phyloP scores from a whole-genome alignment of 2,797 vertebrate genomes.

The Chelidonichthys spinosus region DNA sequence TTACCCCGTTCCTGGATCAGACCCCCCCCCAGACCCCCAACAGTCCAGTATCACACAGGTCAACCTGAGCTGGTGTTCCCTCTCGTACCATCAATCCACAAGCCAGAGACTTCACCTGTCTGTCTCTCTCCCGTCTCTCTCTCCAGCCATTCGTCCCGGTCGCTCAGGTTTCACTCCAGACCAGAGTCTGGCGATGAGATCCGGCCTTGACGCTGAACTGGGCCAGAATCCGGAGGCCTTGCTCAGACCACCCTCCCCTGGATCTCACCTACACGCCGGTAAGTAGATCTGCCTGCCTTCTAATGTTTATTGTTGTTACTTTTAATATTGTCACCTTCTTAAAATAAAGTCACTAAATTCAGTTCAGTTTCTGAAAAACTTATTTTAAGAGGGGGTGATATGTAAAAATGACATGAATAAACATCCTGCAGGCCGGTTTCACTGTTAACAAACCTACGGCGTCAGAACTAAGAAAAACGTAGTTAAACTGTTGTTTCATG shows the following conservation, averaged over 20 bases:
- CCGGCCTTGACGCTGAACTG: too few species aligned
- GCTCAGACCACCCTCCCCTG: too few species aligned
- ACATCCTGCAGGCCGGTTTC: neutral
- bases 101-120: conserved; percentile 24
- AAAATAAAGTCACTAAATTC: too few species aligned
- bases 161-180: conserved; percentile 55
- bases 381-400: too few species aligned
- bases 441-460: neutral
- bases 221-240: too few species aligned
- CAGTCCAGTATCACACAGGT: conserved; percentile 33
- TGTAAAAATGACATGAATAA: too few species aligned
- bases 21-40: neutral
- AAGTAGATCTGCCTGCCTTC: too few species aligned
- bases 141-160: conserved; percentile 58
- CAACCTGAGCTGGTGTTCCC: conserved; percentile 60
- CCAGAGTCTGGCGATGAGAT: too few species aligned
- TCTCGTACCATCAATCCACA: conserved; percentile 64
- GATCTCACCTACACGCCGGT: too few species aligned
- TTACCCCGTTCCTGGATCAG: conserved; percentile 28
- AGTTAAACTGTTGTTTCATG: neutral
- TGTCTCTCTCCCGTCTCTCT: conserved; percentile 17
- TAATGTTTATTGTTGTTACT: too few species aligned
- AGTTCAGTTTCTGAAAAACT: too few species aligned
- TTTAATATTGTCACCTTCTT: too few species aligned
- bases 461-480: neutral